Base-by-base conservation (phyloP, 2,797 vertebrate genomes). In the Hozukius guyotensis region DNA sequence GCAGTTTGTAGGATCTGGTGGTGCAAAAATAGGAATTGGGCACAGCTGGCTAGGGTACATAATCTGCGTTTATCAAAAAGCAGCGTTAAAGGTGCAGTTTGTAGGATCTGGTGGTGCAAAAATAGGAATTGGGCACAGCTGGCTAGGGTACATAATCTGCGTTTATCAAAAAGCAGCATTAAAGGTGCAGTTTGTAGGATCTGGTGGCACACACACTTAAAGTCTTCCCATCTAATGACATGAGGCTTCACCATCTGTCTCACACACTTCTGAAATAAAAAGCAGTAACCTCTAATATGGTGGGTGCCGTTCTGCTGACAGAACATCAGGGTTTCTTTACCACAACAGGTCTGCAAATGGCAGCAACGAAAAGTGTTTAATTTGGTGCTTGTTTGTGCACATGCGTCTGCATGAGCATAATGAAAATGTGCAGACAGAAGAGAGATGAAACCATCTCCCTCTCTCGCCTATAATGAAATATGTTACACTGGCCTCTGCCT, bases 231-330 rank as follows among this genome's bases (percentile, higher is more conserved):
- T 71, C 69, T 67, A 66, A 68, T 42, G 65, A 71, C 83, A 90
- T 70, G 65, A 83, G 62, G 77, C 80, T 42, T 71, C 62, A 75
- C 88, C 89, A 87, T 89, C 88, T 90, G 84, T 80, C 79, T 86
- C 82, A 63, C 72, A 66, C 77, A 60, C 79, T 80, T 68, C 49
- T 70, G 14, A 89, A 86, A 88, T 80, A 81, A 80, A 83, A 85
- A 85, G 64, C 72, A 70, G 56, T 52, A 74, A 63, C 62, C 63
- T 84, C 55, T 73, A 73, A 84, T 86, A 75, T 56, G 46, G 42
- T 67, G 36, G 66, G 8, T 63, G 12, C 62, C 52, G 55, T 59
- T 77, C 81, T 75, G 36, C 55, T 64, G 67, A 59, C 27, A 42
- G 57, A 72, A 69, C 61, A 72, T 74, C 77, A 24, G 61, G 31